Base-by-base conservation (phyloP, 2,113 vertebrate species). In the Lepisosteus osseus region DNA sequence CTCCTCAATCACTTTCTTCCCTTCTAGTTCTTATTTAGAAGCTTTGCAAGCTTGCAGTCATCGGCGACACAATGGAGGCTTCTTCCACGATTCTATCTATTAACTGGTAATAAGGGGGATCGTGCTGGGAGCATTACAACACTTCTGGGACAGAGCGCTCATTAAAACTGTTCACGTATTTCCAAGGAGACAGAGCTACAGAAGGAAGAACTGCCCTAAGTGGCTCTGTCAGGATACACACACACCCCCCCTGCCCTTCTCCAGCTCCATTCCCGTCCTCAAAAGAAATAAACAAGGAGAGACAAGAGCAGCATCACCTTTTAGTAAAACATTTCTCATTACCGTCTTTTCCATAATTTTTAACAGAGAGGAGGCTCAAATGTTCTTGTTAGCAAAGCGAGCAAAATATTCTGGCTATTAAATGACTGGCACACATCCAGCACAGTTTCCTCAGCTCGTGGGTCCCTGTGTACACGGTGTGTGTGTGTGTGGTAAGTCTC, bases 151-250 rank as follows among this genome's bases (percentile, higher is more conserved):
- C 44, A 68, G n/a, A 47, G 6, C 54, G 17, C 66, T 68, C 45
- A 55, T 57, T 69, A 47, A 56, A 69, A 69, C 66, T 15, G 7
- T 43, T 54, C 42, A 67, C 45, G 17, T 40, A 13, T 67, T 67
- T 54, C 66, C 66, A 54, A 67, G 66, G 7, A 54, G 47, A 67
- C 45, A 67, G 51, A 66, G 65, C 41, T 29, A 29, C 29, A 51
- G 47, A 51, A 9, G 47, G 47, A 9, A 51, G 5, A 51, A 9
- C 47, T 51, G 47, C 9, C 47, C 47, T 51, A 51, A 51, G 9
- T 51, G 47, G 47, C 47, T 9, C 9, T 51, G 47, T 51, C 47
- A 51, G 47, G 9, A 51, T 51, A 51, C 9, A 9, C 9, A 9
- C 47, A 51, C 47, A 5, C 47, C 5, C 47, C 47, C 47, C 47